Evolutionary conservation across 2,888 invertebrate genomes (phyloP), one percentile per base, ranked within the genome.

Genomic region (Morpho achilles): DNA sequence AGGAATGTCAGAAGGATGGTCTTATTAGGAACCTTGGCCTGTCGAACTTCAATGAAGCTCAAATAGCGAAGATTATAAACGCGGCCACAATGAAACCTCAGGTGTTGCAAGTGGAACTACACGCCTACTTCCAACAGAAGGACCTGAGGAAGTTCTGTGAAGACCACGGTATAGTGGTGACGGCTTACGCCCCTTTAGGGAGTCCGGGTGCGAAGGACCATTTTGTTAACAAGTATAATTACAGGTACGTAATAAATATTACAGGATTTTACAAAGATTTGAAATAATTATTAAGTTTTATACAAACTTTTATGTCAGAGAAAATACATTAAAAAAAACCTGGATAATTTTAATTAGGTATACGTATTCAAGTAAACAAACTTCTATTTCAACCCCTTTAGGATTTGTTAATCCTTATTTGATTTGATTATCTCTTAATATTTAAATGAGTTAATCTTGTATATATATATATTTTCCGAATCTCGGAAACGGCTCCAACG

Each of bases 31-130:
- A 95, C n/a, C 93, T 97, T 65, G 96, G 96, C 3, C 75, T 96
- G 53, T 96, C 96, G 53, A 97, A 97, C 80, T 96, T 95, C 80
- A 96, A 95, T 73, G 89, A 90, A 60, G 74, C 82, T 10, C 97
- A 97, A 84, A 91, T 96, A 56, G 75, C 89, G 63, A 87, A 91
- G 61, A 92, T 96, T 57, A 91, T 93, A 65, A 82, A 92, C 16
- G 77, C 76, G 32, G 91, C 94, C 0, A 88, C 84, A 52, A 91
- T 96, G 49, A 94, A 93, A 74, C 96, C 96, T 3, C 92, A 94
- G 59, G 94, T 94, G 63, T 78, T 95, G 57, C 95, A 94, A 77
- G 92, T 95, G 48, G 96, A 97, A 77, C 81, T 95, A 53, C 95
- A 96, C 72, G 94, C 95, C 0, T 94, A 95, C 76, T 92, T 95